Conservation (phyloP, 2,113 vertebrate species). For the Hippocampus abdominalis region DNA sequence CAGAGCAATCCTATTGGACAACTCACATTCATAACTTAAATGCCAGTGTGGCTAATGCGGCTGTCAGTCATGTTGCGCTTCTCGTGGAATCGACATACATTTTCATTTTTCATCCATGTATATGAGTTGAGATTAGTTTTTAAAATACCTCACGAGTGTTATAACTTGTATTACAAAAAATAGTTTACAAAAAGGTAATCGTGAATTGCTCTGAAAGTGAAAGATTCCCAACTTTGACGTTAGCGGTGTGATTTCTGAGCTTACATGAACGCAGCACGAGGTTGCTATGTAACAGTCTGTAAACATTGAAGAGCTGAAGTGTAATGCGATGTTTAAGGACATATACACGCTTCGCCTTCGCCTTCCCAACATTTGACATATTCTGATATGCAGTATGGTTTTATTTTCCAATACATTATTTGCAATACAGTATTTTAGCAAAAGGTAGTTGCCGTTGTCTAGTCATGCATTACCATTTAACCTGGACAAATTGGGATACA, state of each 20-base stretch:
- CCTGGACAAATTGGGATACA: background rate
- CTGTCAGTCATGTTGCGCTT: constrained; percentile 25
- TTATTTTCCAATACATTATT: background rate
- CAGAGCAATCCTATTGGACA: constrained; percentile 37
- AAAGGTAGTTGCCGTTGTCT: background rate
- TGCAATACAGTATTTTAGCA: background rate
- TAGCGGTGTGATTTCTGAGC: background rate
- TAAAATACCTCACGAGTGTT: background rate
- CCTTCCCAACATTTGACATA: background rate
- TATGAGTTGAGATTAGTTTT: background rate
- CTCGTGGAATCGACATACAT: constrained; percentile 24
- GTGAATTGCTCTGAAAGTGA: background rate
- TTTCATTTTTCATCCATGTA: background rate
- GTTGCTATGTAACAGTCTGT: constrained; percentile 63
- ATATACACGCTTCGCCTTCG: background rate
- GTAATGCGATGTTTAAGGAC: background rate
- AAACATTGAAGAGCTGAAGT: constrained; percentile 17
- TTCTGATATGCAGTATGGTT: background rate
- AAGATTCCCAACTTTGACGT: too few relatives aligned
- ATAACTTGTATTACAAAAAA: background rate
- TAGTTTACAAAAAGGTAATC: fast-evolving
- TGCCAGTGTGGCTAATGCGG: constrained; percentile 19
- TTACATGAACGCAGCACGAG: constrained; percentile 40
- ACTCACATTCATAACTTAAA: background rate
- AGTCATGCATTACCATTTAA: background rate